These are phyloP conservation scores for Tetragnatha versicolor DNA, from an alignment of 1,140 invertebrate genomes.

Conservation along the genomic window DNA sequence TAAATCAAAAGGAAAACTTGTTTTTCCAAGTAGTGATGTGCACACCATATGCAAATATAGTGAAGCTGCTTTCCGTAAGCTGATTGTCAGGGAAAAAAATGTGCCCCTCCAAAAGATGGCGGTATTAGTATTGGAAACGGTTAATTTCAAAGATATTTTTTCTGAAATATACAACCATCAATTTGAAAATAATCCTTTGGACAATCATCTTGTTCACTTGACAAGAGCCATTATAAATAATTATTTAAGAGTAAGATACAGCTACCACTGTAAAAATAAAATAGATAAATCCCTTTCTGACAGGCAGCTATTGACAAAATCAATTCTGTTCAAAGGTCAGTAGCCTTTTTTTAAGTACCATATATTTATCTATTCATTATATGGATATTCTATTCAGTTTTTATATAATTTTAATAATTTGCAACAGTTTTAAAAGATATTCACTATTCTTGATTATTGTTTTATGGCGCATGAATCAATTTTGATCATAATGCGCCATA, in stretches of 20 bases:
- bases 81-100: not conserved
- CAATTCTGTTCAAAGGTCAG: conserved; percentile 10
- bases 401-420: too few relatives aligned
- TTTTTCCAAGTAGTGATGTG: not conserved
- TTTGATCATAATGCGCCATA: too few relatives aligned
- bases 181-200: not conserved
- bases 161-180: not conserved
- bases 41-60: not conserved
- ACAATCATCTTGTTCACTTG: not conserved
- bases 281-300: not conserved
- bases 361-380: too few relatives aligned
- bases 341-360: too few relatives aligned
- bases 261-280: not conserved
- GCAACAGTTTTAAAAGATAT: too few relatives aligned
- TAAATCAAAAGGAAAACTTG: not conserved
- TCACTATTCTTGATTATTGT: too few relatives aligned
- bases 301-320: not conserved
- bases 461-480: too few relatives aligned
- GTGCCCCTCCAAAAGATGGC: not conserved
- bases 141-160: conserved; percentile 7
- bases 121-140: not conserved
- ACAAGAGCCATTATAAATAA: not conserved
- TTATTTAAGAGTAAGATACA: not conserved
- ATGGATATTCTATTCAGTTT: too few relatives aligned
- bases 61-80: not conserved